Evolutionary conservation across 2,888 invertebrate genomes (phyloP).

Genomic region (Netelia melanura): DNA sequence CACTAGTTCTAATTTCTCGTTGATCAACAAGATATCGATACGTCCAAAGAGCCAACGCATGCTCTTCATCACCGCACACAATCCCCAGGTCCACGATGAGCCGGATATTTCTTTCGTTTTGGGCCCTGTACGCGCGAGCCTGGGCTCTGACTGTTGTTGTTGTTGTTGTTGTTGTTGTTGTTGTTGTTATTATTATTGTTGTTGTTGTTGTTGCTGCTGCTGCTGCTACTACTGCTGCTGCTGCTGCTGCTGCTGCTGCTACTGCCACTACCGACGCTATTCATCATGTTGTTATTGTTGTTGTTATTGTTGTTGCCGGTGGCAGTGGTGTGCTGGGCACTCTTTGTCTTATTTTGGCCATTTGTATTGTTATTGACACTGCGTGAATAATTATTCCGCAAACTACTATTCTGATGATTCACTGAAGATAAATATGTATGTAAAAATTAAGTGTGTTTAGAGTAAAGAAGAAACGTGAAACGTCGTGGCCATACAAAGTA

Average conservation of each 20-base stretch:
- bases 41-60: constrained; percentile 49
- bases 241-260: constrained; percentile 44
- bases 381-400: constrained; percentile 79
- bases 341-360: constrained; percentile 78
- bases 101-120: constrained; percentile 82
- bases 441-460: constrained; percentile 13
- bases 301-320: constrained; percentile 68
- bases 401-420: constrained; percentile 79
- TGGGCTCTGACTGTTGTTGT: constrained; percentile 79
- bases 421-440: constrained; percentile 59
- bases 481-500: background rate
- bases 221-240: constrained; percentile 59
- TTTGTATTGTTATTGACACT: constrained; percentile 74
- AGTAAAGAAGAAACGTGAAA: background rate
- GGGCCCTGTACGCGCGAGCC: constrained; percentile 78
- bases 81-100: constrained; percentile 80
- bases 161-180: constrained; percentile 39
- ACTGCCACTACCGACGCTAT: constrained; percentile 41
- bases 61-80: constrained; percentile 84
- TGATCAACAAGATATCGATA: constrained; percentile 46
- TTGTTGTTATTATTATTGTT: constrained; percentile 27
- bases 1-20: constrained; percentile 26
- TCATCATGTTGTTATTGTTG: constrained; percentile 33
- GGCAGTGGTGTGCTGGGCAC: constrained; percentile 70
- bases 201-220: constrained; percentile 37